Percentiles rank a stretch among this genome's conserved stretches.
These are phyloP conservation scores for Thamnaconus septentrionalis DNA, from an alignment of 2,113 vertebrate genomes.

Conservation along the genomic window DNA sequence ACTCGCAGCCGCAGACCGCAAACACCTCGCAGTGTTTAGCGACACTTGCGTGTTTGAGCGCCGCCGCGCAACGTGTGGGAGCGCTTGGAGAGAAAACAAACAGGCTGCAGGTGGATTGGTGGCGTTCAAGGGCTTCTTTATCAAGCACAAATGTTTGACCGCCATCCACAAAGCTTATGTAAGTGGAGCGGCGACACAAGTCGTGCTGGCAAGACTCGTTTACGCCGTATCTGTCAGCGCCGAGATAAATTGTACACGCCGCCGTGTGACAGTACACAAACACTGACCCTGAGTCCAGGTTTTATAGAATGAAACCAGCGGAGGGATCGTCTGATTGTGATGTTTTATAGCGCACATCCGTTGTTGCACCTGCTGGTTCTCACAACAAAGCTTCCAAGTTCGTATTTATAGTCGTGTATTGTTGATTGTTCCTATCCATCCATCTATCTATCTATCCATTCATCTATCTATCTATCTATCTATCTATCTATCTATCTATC, in stretches of 20 bases:
- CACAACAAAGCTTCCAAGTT: too few relatives aligned
- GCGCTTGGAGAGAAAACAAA: conserved; percentile 70
- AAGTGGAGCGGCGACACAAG: conserved; percentile 63
- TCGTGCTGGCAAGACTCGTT: conserved; percentile 47
- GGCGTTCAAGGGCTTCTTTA: conserved; percentile 73
- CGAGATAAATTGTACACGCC: conserved; percentile 37
- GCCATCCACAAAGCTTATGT: conserved; percentile 65
- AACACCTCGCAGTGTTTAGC: conserved; percentile 62
- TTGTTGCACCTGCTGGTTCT: too few relatives aligned
- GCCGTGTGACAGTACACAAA: background rate
- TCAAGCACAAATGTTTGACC: conserved; percentile 76
- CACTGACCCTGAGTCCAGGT: too few relatives aligned
- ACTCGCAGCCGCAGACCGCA: conserved; percentile 11
- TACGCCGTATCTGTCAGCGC: conserved; percentile 26
- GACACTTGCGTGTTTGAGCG: conserved; percentile 48
- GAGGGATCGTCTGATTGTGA: too few relatives aligned
- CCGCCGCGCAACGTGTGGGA: conserved; percentile 59
- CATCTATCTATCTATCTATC: too few relatives aligned
- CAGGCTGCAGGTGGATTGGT: conserved; percentile 78
- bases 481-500: too few relatives aligned
- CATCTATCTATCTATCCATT: too few relatives aligned
- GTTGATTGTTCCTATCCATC: too few relatives aligned
- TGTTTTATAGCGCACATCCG: too few relatives aligned
- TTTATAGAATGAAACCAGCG: too few relatives aligned
- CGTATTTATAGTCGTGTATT: too few relatives aligned